Evolutionary conservation across 2,113 vertebrate genomes (phyloP).

Genomic region (Patagioenas fasciata): DNA sequence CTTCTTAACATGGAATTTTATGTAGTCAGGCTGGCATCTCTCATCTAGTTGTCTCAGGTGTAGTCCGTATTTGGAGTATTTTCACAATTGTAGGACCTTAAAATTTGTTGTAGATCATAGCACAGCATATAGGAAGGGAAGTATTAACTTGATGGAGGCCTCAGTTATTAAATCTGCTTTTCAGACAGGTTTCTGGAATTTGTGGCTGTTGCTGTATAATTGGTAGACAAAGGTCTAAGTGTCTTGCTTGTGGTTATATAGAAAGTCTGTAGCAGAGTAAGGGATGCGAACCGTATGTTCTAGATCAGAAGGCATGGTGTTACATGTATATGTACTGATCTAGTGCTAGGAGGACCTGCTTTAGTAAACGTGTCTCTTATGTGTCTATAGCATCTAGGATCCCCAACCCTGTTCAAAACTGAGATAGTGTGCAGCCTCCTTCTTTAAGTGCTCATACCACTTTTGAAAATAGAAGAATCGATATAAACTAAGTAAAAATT

Average conservation of each 20-base stretch:
- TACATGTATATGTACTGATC: not conserved
- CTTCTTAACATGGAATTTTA: not conserved
- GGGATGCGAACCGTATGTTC: not conserved
- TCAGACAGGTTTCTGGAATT: not conserved
- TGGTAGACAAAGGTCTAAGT: not conserved
- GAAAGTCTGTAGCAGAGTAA: constrained; percentile 43
- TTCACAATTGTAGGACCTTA: not conserved
- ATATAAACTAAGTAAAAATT: not conserved
- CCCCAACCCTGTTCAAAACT: not conserved
- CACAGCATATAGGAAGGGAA: not conserved
- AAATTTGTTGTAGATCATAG: not conserved
- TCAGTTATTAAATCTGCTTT: not conserved
- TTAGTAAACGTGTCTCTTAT: not conserved
- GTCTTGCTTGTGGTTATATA: constrained; percentile 40
- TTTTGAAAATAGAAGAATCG: not conserved
- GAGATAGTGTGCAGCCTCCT: not conserved
- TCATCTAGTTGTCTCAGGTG: not conserved
- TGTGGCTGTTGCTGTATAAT: not conserved
- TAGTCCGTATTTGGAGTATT: not conserved
- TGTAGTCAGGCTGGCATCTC: not conserved
- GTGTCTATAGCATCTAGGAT: not conserved
- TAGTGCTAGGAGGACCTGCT: not conserved
- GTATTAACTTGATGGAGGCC: not conserved
- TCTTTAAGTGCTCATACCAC: not conserved
- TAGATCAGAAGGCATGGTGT: not conserved